A percentile compares a stretch with the other conserved stretches of the same genome.
Evolutionary conservation across 2,113 vertebrate genomes (phyloP).

Genomic region (Xiphophorus hellerii): DNA sequence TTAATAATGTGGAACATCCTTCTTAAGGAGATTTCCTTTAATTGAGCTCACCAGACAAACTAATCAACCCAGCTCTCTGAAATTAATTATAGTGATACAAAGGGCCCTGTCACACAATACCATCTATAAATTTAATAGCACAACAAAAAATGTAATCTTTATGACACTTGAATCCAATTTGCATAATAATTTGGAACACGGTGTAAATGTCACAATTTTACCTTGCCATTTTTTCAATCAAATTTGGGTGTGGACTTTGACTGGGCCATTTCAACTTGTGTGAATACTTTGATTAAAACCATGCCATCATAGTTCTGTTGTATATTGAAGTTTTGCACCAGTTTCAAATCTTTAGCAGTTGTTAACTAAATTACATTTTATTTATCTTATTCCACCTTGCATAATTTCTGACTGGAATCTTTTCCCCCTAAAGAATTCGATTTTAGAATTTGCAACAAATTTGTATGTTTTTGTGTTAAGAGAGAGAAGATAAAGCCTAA

Average conservation of each 20-base stretch:
- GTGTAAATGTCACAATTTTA: neutral
- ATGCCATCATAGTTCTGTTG: neutral
- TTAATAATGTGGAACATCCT: too few species aligned
- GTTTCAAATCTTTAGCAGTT: neutral
- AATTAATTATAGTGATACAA: too few species aligned
- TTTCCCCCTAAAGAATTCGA: neutral
- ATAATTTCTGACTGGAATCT: neutral
- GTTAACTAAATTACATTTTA: neutral
- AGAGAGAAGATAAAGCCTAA: neutral
- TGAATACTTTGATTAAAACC: neutral
- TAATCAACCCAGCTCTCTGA: too few species aligned
- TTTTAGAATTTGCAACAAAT: neutral
- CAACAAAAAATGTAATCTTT: too few species aligned
- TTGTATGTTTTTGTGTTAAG: neutral
- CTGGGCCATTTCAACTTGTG: neutral
- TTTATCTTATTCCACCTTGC: neutral
- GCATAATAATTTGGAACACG: too few species aligned
- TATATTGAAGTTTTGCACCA: neutral
- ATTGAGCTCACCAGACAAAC: too few species aligned
- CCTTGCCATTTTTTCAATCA: neutral
- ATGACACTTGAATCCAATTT: too few species aligned
- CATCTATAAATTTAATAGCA: too few species aligned
- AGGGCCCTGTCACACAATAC: too few species aligned
- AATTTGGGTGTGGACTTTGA: neutral
- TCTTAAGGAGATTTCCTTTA: too few species aligned